These are phyloP conservation scores for Elysia chlorotica DNA, from an alignment of 1,140 invertebrate species.

Conservation along the genomic window DNA sequence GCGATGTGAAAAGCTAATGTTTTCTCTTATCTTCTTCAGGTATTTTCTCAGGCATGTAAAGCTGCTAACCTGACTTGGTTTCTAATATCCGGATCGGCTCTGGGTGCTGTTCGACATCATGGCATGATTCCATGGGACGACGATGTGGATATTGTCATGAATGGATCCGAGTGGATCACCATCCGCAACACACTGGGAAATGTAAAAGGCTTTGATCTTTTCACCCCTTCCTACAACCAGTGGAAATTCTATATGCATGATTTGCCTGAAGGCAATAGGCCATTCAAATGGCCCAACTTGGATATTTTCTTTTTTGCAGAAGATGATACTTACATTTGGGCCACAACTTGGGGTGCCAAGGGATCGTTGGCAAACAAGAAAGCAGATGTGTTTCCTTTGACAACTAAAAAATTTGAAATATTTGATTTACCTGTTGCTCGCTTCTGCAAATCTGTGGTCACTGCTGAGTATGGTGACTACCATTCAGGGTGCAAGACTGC, in stretches of 20 bases:
- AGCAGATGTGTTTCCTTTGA: constrained; percentile 44
- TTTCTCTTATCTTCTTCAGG: too few relatives aligned
- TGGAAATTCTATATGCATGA: constrained; percentile 45
- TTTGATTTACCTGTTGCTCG: constrained; percentile 38
- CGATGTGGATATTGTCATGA: constrained; percentile 46
- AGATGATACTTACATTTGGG: constrained; percentile 50
- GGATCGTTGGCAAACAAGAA: constrained; percentile 31
- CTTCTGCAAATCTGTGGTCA: constrained; percentile 20
- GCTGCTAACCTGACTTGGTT: constrained; percentile 37
- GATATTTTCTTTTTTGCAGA: constrained; percentile 54
- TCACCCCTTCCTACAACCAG: constrained; percentile 20
- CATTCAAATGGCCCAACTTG: constrained; percentile 47
- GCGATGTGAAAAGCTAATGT: too few relatives aligned
- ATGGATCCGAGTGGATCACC: constrained; percentile 28
- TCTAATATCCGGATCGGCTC: constrained; percentile 40
- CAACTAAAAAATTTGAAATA: constrained; percentile 32
- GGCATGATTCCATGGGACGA: constrained; percentile 56
- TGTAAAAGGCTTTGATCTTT: constrained; percentile 27
- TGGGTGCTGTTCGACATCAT: constrained; percentile 45
- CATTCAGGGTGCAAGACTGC: constrained; percentile 26
- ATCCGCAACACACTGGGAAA: constrained; percentile 23
- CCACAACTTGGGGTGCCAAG: constrained; percentile 33
- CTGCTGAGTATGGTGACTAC: constrained; percentile 30
- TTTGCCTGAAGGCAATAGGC: constrained; percentile 15
- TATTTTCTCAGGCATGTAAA: constrained; percentile 25